Conservation (phyloP, 2,113 vertebrate genomes). For the Corythornis vintsioides region DNA sequence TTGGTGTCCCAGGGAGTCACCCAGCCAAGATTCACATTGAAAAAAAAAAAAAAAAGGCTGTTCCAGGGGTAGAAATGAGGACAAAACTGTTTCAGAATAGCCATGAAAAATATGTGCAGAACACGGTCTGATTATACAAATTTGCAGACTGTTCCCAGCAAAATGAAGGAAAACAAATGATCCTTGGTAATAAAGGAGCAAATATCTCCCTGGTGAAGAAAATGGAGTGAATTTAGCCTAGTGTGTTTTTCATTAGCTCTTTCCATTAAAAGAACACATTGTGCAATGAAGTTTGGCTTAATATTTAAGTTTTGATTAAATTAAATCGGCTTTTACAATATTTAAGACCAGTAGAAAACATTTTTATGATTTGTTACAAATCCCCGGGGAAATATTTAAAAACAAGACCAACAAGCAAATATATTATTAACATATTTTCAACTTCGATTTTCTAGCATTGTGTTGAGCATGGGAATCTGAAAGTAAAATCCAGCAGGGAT, state of each 20-base stretch:
- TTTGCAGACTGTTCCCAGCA: slow-evolving; percentile 47
- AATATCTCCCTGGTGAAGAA: slow-evolving; percentile 40
- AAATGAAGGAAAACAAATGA: slow-evolving; percentile 48
- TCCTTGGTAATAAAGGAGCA: not conserved
- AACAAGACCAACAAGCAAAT: slow-evolving; percentile 28
- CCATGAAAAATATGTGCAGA: slow-evolving; percentile 60
- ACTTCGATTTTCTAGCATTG: not conserved
- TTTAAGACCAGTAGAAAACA: slow-evolving; percentile 66
- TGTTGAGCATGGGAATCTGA: not conserved
- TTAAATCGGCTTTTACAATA: slow-evolving; percentile 53
- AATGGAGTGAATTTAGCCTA: slow-evolving; percentile 3
- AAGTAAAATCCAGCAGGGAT: slow-evolving; percentile 3
- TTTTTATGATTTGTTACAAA: slow-evolving; percentile 54
- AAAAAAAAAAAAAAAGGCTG: slow-evolving; percentile 27
- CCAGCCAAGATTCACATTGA: slow-evolving; percentile 52
- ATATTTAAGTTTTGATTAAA: slow-evolving; percentile 56
- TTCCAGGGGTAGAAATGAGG: slow-evolving; percentile 58
- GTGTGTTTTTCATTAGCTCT: slow-evolving; percentile 54
- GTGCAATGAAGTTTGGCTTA: slow-evolving; percentile 53
- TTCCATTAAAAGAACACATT: slow-evolving; percentile 51
- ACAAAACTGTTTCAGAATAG: slow-evolving; percentile 54
- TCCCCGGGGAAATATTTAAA: slow-evolving; percentile 27
- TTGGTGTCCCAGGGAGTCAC: slow-evolving; percentile 61
- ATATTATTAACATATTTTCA: slow-evolving; percentile 33
- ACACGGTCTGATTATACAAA: slow-evolving; percentile 15